Percentiles rank a stretch among this genome's conserved stretches.
phyloP scores from a whole-genome alignment of 2,888 invertebrate species.

The Neelides folsomi region DNA sequence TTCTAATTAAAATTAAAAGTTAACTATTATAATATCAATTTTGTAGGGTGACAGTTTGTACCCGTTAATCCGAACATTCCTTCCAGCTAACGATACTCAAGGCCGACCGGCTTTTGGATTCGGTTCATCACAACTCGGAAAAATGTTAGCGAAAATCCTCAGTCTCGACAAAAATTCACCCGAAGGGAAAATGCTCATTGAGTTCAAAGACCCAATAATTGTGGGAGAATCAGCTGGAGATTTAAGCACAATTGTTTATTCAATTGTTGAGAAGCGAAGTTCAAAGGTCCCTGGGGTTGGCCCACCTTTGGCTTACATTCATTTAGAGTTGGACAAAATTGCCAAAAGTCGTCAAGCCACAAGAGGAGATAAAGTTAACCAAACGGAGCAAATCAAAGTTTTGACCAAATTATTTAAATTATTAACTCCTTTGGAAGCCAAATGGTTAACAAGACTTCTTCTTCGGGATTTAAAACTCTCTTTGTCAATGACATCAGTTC shows the following conservation, averaged over 20 bases:
- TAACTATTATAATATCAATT: constrained; percentile 4
- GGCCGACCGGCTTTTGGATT: constrained; percentile 24
- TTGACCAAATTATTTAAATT: constrained; percentile 16
- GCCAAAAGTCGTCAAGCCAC: constrained; percentile 5
- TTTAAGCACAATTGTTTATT: constrained; percentile 13
- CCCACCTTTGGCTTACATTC: constrained; percentile 14
- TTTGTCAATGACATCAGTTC: constrained; percentile 14
- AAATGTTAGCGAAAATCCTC: constrained; percentile 22
- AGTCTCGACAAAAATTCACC: constrained; percentile 18
- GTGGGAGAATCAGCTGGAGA: constrained; percentile 16
- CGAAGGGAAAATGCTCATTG: constrained; percentile 19
- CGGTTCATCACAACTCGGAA: constrained; percentile 16
- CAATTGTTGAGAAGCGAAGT: constrained; percentile 10
- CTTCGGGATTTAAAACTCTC: constrained; percentile 20
- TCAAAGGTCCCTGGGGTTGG: neutral
- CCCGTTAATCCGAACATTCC: constrained; percentile 18
- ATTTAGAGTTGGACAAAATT: constrained; percentile 20
- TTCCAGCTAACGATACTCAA: constrained; percentile 18
- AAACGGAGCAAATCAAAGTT: constrained; percentile 15
- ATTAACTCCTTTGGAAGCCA: constrained; percentile 24
- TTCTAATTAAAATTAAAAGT: no score
- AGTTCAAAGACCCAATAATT: constrained; percentile 19
- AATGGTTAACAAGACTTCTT: constrained; percentile 28
- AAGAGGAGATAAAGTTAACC: constrained; percentile 11
- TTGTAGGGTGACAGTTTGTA: constrained; percentile 30